Percentiles rank a stretch among this genome's conserved stretches.
Conservation (phyloP, 2,113 vertebrate species). For the Rhodinocichla rosea region DNA sequence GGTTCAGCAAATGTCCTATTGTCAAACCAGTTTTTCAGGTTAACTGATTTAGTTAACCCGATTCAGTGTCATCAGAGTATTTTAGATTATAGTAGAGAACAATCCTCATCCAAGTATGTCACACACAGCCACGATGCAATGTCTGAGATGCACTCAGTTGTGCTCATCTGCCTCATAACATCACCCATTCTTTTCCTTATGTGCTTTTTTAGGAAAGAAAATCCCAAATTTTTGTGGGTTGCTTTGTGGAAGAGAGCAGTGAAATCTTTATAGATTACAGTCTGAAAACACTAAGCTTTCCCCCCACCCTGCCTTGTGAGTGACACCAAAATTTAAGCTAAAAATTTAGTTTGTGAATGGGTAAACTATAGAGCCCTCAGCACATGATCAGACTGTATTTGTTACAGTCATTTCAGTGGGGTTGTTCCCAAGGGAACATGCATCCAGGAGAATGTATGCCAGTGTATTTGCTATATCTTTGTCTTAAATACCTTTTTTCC, state of each 20-base stretch:
- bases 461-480: background rate
- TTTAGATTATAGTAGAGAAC: background rate
- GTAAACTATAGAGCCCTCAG: background rate
- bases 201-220: background rate
- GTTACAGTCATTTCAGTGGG: background rate
- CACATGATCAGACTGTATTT: background rate
- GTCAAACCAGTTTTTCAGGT: background rate
- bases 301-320: background rate
- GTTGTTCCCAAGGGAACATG: background rate
- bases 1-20: background rate
- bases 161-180: background rate
- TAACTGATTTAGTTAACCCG: background rate
- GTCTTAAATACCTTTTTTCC: background rate
- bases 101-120: background rate
- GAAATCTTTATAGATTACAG: background rate
- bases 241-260: constrained; percentile 10
- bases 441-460: background rate
- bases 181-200: background rate
- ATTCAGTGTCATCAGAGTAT: background rate
- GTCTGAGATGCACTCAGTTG: background rate
- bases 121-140: background rate
- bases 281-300: background rate
- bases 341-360: background rate
- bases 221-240: background rate
- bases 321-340: constrained; percentile 30